Conservation (phyloP, 2,888 invertebrate genomes). For the Scaptomyza tumidula region DNA sequence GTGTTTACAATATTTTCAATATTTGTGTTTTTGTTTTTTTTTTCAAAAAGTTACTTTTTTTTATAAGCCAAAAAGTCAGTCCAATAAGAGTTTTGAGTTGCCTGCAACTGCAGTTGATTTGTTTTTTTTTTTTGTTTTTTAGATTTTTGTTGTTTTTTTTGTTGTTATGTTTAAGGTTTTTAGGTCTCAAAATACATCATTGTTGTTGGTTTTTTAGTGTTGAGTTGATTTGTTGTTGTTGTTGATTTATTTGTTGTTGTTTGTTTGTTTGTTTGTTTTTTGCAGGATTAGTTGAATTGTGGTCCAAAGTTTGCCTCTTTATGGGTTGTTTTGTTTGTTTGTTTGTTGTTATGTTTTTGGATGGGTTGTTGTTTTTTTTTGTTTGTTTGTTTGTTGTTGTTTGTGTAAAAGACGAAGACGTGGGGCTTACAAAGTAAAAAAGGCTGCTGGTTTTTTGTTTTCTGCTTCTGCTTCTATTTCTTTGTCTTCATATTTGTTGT, state of each 20-base stretch:
- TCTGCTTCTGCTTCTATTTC: constrained; percentile 29
- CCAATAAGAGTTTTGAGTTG: constrained; percentile 81
- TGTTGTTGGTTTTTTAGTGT: constrained; percentile 41
- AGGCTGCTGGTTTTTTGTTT: constrained; percentile 38
- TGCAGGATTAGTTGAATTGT: constrained; percentile 71
- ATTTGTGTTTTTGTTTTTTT: constrained; percentile 59
- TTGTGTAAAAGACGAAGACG: constrained; percentile 33
- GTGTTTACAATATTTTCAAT: constrained; percentile 77
- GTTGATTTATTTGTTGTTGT: constrained; percentile 60
- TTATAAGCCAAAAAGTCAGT: constrained; percentile 81
- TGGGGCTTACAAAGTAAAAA: constrained; percentile 27
- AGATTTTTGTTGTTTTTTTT: constrained; percentile 41
- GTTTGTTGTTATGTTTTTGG: constrained; percentile 27
- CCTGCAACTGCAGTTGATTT: constrained; percentile 82
- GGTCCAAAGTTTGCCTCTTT: constrained; percentile 79
- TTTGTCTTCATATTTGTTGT: constrained; percentile 27
- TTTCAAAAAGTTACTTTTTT: constrained; percentile 75
- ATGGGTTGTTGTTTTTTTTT: constrained; percentile 28
- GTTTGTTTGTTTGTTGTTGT: constrained; percentile 12
- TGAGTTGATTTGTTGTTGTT: constrained; percentile 25
- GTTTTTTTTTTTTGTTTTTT: constrained; percentile 57
- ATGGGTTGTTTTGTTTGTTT: constrained; percentile 50
- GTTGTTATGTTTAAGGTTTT: constrained; percentile 39
- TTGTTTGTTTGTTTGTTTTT: constrained; percentile 63
- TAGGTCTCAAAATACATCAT: constrained; percentile 68